phyloP scores from a whole-genome alignment of 2,797 vertebrate species.

The Sebastes taczanowskii region DNA sequence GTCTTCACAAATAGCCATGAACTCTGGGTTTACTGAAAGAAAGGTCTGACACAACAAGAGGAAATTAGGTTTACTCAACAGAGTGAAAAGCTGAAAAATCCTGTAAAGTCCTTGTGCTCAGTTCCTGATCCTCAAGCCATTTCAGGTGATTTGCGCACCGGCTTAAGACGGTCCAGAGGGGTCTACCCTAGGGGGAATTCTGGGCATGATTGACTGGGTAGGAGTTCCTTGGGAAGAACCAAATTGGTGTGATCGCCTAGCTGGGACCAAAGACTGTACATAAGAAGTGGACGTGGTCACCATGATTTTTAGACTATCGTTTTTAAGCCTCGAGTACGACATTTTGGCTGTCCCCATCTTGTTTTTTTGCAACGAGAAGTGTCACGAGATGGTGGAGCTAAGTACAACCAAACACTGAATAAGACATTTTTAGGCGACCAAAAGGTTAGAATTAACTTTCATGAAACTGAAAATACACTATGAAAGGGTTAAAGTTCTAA shows the following conservation, averaged over 20 bases:
- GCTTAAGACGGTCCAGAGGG: not conserved
- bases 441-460: too few relatives aligned
- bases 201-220: not conserved
- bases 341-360: too few relatives aligned
- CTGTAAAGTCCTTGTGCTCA: not conserved
- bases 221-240: not conserved
- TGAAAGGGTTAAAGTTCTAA: too few relatives aligned
- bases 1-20: not conserved
- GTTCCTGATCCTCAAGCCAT: not conserved
- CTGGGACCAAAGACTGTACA: not conserved
- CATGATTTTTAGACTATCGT: fast-evolving
- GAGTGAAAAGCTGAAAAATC: not conserved
- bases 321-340: too few relatives aligned
- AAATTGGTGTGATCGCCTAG: not conserved
- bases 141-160: not conserved
- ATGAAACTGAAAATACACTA: too few relatives aligned
- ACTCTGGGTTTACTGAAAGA: not conserved
- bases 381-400: too few relatives aligned
- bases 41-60: not conserved
- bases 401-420: too few relatives aligned
- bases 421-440: too few relatives aligned
- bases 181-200: not conserved
- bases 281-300: too few relatives aligned
- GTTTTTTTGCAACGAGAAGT: too few relatives aligned
- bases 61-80: not conserved